phyloP scores from a whole-genome alignment of 2,888 invertebrate species.

The Acleris cristana region DNA sequence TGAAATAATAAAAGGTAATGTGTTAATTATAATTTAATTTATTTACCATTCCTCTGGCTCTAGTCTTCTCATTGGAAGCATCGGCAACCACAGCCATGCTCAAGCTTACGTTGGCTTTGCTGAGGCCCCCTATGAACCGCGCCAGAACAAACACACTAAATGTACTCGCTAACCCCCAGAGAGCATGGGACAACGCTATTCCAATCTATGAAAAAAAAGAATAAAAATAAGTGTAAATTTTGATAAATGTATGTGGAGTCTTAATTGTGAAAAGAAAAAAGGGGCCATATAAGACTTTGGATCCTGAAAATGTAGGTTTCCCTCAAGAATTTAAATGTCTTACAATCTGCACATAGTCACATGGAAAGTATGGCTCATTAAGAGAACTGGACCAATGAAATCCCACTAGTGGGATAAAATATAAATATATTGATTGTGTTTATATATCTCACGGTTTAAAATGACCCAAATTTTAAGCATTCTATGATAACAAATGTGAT shows the following conservation, averaged over 20 bases:
- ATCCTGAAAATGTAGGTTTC: too few species aligned
- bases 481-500: slow-evolving; percentile 15
- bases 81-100: slow-evolving; percentile 98
- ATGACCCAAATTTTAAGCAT: slow-evolving; percentile 15
- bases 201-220: slow-evolving; percentile 86
- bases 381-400: too few species aligned
- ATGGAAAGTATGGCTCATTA: too few species aligned
- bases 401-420: too few species aligned
- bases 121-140: slow-evolving; percentile 96
- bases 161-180: slow-evolving; percentile 95
- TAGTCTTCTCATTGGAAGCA: slow-evolving; percentile 91
- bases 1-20: too few species aligned
- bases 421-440: neutral
- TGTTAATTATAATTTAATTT: too few species aligned
- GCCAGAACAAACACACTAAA: slow-evolving; percentile 96
- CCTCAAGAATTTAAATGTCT: too few species aligned
- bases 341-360: too few species aligned
- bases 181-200: slow-evolving; percentile 91
- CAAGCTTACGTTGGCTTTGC: slow-evolving; percentile 98
- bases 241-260: too few species aligned
- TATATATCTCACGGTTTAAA: slow-evolving; percentile 3
- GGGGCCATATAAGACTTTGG: too few species aligned
- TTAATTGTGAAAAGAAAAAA: too few species aligned
- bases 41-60: slow-evolving; percentile 96
- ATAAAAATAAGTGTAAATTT: neutral